Evolutionary conservation across 2,888 invertebrate genomes (phyloP), one percentile per base, ranked within the genome.

Genomic region (Caenorhabditis parvicauda): DNA sequence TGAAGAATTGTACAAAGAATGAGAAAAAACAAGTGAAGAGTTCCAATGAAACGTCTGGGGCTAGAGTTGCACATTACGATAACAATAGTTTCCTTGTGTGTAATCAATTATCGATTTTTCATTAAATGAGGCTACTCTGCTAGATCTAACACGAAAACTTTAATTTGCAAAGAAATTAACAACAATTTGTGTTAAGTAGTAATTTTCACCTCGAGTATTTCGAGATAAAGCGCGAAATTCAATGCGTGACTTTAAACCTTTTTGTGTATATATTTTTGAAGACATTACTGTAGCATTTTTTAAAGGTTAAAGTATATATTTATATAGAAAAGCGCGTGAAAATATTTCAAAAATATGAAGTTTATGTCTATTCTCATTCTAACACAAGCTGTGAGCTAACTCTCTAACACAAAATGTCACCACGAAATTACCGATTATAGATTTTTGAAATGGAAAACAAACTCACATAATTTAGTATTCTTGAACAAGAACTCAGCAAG

Each of bases 401-500:
- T 32, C n/a, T 32, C 9, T n/a, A 12, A 32, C 9, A 12, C n/a
- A 9, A 32, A 32, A 32, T 32, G n/a, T 32, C 9, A 32, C n/a
- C 35, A 32, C 35, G n/a, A 12, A 9, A 32, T 9, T 12, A 12
- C n/a, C 35, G 9, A 12, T 32, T 32, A 9, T 32, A n/a, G n/a
- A 32, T 32, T 32, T 32, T 32, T 19, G 12, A 25, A 44, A 44
- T 28, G 27, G n/a, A 14, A 3, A 6, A 22, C 21, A 37, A 46
- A 52, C 57, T 57, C 14, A 57, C 57, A 57, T 6, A 57, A 19
- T 47, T 51, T 52, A 0, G 57, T 41, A 28, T 57, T 57, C 9
- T 42, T 41, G n/a, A 57, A 57, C 2, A 57, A 22, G 28, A 57
- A 57, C 38, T 57, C 49, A 5, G 57, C 35, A 0, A 63, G 56